Evolutionary conservation across 2,113 vertebrate genomes (phyloP), one percentile per base, ranked within the genome.

Genomic region (Pomatorhinus ruficollis): DNA sequence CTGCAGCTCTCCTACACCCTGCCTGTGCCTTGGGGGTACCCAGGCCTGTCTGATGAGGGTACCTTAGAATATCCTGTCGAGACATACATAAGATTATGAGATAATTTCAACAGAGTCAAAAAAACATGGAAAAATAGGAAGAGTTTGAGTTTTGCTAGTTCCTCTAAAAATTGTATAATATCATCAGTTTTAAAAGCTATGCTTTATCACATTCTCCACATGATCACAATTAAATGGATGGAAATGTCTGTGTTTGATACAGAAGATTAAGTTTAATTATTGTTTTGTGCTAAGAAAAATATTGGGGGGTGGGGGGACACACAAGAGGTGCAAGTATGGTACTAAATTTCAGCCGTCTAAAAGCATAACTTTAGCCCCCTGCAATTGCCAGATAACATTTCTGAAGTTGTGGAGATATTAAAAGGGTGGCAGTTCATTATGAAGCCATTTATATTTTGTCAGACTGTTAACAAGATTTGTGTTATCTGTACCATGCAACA

Each of bases 391-490:
- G 93, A 96, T 96, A 97, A 95, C 81, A 80, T 96, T 97, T 94
- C 65, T 91, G 91, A 95, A 89, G 93, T 94, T 91, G 49, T 82
- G 94, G 87, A 95, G 88, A 94, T 97, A 93, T 83, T 96, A 93
- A 83, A 95, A 70, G 63, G 74, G 69, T 90, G 47, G 89, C 40
- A 90, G 72, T 94, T 97, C 95, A 91, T 95, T 95, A 91, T 95
- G 83, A 97, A 89, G 44, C 81, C 84, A 89, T 96, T 96, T 96
- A 87, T 94, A 89, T 85, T 97, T 96, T 96, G 91, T 97, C 85
- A 96, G 76, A 94, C 80, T 88, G 57, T 90, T 96, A 90, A 89
- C 90, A 95, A 97, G 93, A 96, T 97, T 78, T 87, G 68, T 94
- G 83, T 83, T 94, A 96, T 95, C 90, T 91, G 77, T 49, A 90